These are phyloP conservation scores for Macrobrachium nipponense DNA, from an alignment of 1,140 invertebrate species.

Conservation along the genomic window DNA sequence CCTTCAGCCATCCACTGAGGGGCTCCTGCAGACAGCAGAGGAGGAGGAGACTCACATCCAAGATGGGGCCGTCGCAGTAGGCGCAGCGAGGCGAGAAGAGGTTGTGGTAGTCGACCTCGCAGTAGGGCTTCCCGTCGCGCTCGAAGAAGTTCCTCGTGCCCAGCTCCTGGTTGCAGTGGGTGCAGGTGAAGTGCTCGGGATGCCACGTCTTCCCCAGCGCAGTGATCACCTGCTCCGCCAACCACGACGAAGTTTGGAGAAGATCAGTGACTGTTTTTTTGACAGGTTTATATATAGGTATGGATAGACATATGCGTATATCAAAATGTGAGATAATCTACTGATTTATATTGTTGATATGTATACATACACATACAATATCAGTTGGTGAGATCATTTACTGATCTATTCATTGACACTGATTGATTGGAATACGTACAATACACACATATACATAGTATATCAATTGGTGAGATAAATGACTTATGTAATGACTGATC, in stretches of 20 bases:
- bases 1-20: too few relatives aligned
- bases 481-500: neutral
- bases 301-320: too few relatives aligned
- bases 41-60: conserved; percentile 94
- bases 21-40: too few relatives aligned
- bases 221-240: conserved; percentile 81
- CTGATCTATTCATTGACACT: neutral
- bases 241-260: conserved; percentile 40
- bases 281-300: too few relatives aligned
- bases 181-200: conserved; percentile 98
- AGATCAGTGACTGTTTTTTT: conserved; percentile 4
- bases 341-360: neutral
- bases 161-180: conserved; percentile 94
- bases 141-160: conserved; percentile 99
- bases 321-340: too few relatives aligned
- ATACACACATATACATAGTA: conserved; percentile 26
- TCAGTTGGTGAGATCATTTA: neutral
- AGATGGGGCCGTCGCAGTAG: conserved; percentile 97
- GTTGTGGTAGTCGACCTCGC: conserved; percentile 98
- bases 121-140: conserved; percentile 94
- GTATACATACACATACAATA: neutral
- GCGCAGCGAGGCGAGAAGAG: conserved; percentile 97
- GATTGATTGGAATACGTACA: conserved; percentile 8
- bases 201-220: conserved; percentile 99
- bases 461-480: too few relatives aligned